Percentiles rank a stretch among this genome's conserved stretches.
These are phyloP conservation scores for Aldrovandia affinis DNA, from an alignment of 2,797 vertebrate species.

Conservation along the genomic window DNA sequence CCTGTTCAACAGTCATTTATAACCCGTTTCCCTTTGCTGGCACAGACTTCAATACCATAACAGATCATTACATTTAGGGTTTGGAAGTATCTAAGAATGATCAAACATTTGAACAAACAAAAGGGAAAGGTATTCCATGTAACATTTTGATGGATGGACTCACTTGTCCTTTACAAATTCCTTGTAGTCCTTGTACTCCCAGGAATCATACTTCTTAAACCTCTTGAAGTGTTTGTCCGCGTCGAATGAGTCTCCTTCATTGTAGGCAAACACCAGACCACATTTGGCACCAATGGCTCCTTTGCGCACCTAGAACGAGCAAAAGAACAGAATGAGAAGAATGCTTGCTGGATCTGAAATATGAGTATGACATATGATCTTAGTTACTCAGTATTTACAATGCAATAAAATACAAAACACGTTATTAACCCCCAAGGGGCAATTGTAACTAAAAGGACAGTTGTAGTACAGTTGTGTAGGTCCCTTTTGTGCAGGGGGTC, in stretches of 20 bases:
- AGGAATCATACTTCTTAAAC: constrained; percentile 87
- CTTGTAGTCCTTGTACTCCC: constrained; percentile 88
- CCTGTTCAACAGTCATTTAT: not conserved
- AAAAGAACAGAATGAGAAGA: not conserved
- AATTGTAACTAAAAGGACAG: not conserved
- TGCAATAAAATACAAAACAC: not conserved
- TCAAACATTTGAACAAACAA: not conserved
- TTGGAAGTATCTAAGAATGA: not conserved
- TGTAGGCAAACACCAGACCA: constrained; percentile 92
- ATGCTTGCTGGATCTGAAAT: not conserved
- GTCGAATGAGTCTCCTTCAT: constrained; percentile 80
- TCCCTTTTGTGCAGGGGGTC: not conserved
- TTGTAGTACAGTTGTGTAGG: not conserved
- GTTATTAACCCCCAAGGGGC: not conserved
- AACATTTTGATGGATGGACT: constrained; percentile 18
- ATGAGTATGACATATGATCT: not conserved
- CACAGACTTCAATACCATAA: not conserved
- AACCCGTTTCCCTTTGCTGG: not conserved
- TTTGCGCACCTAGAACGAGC: constrained; percentile 81
- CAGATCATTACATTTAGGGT: not conserved
- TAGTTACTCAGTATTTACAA: not conserved
- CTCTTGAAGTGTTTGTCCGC: constrained; percentile 92
- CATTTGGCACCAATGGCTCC: constrained; percentile 94
- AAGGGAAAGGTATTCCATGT: constrained; percentile 14
- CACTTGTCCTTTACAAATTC: constrained; percentile 90